Conservation (phyloP, 2,113 vertebrate species). For the Fregetta grallaria region DNA sequence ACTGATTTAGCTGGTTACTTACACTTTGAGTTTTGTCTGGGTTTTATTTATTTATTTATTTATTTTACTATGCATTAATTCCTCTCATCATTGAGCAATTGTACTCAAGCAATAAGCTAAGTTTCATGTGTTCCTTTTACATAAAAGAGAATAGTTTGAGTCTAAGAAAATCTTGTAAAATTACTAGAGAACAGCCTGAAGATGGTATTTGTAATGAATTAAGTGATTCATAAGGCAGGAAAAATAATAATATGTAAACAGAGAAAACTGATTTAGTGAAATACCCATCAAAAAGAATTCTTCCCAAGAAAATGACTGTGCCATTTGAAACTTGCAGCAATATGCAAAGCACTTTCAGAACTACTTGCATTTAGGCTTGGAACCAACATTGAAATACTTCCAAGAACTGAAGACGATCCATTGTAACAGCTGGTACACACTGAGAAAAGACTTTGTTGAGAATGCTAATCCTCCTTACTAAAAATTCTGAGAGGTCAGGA, state of each 20-base stretch:
- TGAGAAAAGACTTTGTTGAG: not conserved
- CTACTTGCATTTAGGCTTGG: not conserved
- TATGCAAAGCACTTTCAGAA: not conserved
- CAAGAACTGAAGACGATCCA: not conserved
- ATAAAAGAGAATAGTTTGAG: not conserved
- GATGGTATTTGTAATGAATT: not conserved
- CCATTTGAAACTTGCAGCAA: not conserved
- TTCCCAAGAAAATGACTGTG: not conserved
- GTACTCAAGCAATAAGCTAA: not conserved
- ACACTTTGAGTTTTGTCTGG: accelerated
- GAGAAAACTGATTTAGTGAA: not conserved
- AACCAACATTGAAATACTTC: not conserved
- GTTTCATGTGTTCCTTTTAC: not conserved
- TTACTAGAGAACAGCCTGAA: not conserved
- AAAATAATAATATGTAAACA: not conserved
- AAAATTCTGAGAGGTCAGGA: not conserved
- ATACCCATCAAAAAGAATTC: not conserved
- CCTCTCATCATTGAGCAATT: not conserved
- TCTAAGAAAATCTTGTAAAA: not conserved
- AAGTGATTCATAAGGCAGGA: not conserved
- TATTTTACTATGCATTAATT: not conserved
- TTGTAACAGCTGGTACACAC: not conserved
- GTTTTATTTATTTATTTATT: not conserved
- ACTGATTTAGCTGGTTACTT: not conserved
- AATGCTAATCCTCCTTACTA: not conserved